Base-by-base conservation (phyloP, 2,797 vertebrate genomes). In the Siniperca undulata region DNA sequence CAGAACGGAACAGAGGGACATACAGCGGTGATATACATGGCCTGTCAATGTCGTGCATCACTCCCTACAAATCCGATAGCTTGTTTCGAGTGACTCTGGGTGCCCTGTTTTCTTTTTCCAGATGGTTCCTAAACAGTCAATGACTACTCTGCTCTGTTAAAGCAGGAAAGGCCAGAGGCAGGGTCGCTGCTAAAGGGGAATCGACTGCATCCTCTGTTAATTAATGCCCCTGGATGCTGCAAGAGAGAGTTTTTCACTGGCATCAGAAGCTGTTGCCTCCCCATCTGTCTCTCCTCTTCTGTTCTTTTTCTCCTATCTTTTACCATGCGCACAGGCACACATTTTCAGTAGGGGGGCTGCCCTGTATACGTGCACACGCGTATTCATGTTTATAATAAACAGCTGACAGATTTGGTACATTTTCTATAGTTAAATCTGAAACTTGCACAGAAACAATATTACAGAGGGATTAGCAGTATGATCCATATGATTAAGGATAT, bases 121-220 rank as follows among this genome's bases (percentile, higher is more conserved):
- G 84, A 88, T 72, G 80, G 83, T 56, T 84, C 53, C 80, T 85
- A 59, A 87, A 77, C 85, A 92, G 93, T 96, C 95, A 85, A 96
- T 95, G 94, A 89, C 80, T 65, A 81, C 86, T 82, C 84, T 74
- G 86, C 91, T 89, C 83, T 88, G 88, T 85, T 86, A 87, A 90
- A 91, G 90, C 95, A 95, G 95, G 93, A 95, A 96, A 85, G 68
- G 94, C 95, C 94, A 36, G 86, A 14, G 95, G 95, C 94, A 89
- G 88, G 89, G 90, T 92, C 78, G 81, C 83, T 75, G 83, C 72
- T 92, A 89, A 93, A 91, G 89, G 92, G 91, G 93, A 95, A 96
- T 96, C 94, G 93, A 96, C 93, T 82, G 76, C 70, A 86, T 79
- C 72, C 60, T 67, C 86, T 78, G 92, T 93, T 95, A 96, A 96